These are phyloP conservation scores for Telenomus remus DNA, from an alignment of 1,140 invertebrate species.

Conservation along the genomic window DNA sequence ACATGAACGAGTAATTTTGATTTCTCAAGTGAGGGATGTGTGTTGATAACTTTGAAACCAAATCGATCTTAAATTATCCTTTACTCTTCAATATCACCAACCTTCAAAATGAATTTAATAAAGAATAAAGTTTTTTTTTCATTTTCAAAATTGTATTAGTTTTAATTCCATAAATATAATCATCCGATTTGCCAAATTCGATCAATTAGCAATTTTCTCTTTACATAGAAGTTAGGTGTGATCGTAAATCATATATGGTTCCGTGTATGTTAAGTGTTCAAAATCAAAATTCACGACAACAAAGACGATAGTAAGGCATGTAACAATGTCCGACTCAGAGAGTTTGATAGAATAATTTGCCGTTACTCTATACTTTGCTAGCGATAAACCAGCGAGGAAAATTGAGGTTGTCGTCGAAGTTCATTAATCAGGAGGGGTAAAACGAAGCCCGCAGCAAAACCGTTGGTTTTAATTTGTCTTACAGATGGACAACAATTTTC, in stretches of 20 bases:
- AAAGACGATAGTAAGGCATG: slow-evolving; percentile 48
- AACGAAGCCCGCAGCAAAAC: slow-evolving; percentile 29
- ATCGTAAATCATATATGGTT: slow-evolving; percentile 39
- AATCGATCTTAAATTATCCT: slow-evolving; percentile 29
- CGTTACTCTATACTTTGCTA: slow-evolving; percentile 53
- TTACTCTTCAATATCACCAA: neutral
- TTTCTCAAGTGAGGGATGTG: slow-evolving; percentile 54
- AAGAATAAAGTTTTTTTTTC: too few relatives aligned
- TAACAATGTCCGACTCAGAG: slow-evolving; percentile 53
- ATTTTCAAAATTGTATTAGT: too few relatives aligned
- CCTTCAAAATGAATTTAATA: neutral
- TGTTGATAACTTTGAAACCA: slow-evolving; percentile 14
- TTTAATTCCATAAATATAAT: too few relatives aligned
- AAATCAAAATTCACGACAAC: slow-evolving; percentile 53
- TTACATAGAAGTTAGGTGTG: too few relatives aligned
- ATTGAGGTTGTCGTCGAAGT: slow-evolving; percentile 41
- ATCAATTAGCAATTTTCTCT: too few relatives aligned
- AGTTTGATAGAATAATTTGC: slow-evolving; percentile 63
- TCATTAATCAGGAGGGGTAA: slow-evolving; percentile 37
- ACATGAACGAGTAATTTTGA: slow-evolving; percentile 56
- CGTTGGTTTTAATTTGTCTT: slow-evolving; percentile 28
- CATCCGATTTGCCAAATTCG: too few relatives aligned
- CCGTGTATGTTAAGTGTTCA: slow-evolving; percentile 50
- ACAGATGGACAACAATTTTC: slow-evolving; percentile 28
- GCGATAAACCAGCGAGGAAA: slow-evolving; percentile 48